phyloP scores from a whole-genome alignment of 2,113 vertebrate species.

The Varanus salvator region DNA sequence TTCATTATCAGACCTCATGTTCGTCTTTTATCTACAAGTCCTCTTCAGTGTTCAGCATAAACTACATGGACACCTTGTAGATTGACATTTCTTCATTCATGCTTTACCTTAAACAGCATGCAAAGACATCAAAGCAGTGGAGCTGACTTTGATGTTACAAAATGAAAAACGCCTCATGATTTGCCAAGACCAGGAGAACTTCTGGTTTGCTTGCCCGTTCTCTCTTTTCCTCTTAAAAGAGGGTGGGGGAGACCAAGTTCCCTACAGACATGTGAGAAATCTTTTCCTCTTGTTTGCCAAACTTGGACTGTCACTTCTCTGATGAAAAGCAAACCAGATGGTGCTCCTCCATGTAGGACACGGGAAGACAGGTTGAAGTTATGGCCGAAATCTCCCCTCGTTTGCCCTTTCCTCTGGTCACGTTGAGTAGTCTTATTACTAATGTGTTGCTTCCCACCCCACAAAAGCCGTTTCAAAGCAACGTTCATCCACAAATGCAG shows the following conservation, averaged over 20 bases:
- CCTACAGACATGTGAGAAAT: slow-evolving; percentile 54
- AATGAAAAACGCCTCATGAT: slow-evolving; percentile 94
- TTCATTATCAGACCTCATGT: slow-evolving; percentile 95
- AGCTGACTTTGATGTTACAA: slow-evolving; percentile 92
- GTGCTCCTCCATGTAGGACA: too few relatives aligned
- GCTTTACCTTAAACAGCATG: slow-evolving; percentile 98
- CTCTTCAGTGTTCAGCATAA: slow-evolving; percentile 93
- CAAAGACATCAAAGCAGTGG: slow-evolving; percentile 92
- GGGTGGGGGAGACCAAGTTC: slow-evolving; percentile 65
- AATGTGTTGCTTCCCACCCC: too few relatives aligned
- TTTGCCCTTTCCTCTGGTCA: too few relatives aligned
- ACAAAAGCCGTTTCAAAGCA: too few relatives aligned
- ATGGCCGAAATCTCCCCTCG: too few relatives aligned
- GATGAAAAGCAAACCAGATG: slow-evolving; percentile 5
- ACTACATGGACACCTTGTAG: slow-evolving; percentile 97
- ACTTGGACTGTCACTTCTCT: slow-evolving; percentile 31
- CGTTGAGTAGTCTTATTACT: not conserved
- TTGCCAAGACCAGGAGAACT: slow-evolving; percentile 91
- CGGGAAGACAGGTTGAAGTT: too few relatives aligned
- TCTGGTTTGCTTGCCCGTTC: slow-evolving; percentile 81
- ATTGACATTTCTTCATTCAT: slow-evolving; percentile 98
- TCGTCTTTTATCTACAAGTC: slow-evolving; percentile 94
- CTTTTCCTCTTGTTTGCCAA: slow-evolving; percentile 46
- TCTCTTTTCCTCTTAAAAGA: slow-evolving; percentile 52
- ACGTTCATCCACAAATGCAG: not conserved